phyloP scores from a whole-genome alignment of 2,113 vertebrate genomes.

The Stomatorhinus ivindoensis region DNA sequence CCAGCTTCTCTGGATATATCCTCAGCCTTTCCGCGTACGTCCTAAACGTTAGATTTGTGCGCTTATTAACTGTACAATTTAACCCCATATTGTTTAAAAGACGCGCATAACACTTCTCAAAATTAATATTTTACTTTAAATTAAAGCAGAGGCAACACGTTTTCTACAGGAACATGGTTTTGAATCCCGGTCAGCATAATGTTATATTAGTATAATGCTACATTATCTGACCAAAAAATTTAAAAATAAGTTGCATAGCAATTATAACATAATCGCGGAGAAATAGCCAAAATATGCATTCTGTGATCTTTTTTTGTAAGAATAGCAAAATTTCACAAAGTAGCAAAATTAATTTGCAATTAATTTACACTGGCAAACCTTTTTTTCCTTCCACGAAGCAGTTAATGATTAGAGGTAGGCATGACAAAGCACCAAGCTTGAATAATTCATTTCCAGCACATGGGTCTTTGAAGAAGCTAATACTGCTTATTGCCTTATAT shows the following conservation, averaged over 20 bases:
- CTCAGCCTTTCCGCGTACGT: not conserved
- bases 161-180: not conserved
- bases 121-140: not conserved
- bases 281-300: not conserved
- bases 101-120: not conserved
- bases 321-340: conserved; percentile 2
- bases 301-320: not conserved
- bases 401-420: not conserved
- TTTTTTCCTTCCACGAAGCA: not conserved
- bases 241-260: not conserved
- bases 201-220: not conserved
- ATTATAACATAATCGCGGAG: not conserved
- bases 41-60: not conserved
- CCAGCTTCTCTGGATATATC: not conserved
- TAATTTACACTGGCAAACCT: not conserved
- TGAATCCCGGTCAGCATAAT: not conserved
- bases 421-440: not conserved
- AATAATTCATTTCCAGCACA: not conserved
- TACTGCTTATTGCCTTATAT: conserved; percentile 49
- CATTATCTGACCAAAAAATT: not conserved
- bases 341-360: conserved; percentile 5
- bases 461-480: not conserved
- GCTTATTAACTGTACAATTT: not conserved
- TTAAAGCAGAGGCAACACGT: not conserved
- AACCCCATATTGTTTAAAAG: not conserved